Percentiles rank a stretch among this genome's conserved stretches.
Evolutionary conservation across 2,797 vertebrate genomes (phyloP).

Genomic region (Remorina albescens): DNA sequence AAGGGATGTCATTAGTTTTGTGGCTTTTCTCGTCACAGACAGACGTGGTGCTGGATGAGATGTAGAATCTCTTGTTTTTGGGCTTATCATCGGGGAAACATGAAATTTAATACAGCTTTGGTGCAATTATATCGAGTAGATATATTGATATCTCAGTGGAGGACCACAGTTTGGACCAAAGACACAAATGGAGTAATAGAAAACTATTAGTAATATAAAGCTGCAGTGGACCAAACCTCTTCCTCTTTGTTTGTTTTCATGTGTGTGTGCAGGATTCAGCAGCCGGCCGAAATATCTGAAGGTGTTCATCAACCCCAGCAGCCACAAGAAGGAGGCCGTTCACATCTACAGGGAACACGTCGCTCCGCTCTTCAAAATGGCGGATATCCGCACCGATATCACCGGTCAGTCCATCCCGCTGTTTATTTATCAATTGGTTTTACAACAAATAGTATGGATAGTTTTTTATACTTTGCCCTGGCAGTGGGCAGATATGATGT

Average conservation of each 20-base stretch:
- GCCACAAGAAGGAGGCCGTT: constrained; percentile 92
- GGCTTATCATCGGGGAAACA: too few species aligned
- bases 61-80: too few species aligned
- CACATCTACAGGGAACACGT: constrained; percentile 91
- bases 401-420: constrained; percentile 59
- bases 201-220: too few species aligned
- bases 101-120: too few species aligned
- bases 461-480: not conserved
- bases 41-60: not conserved
- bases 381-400: constrained; percentile 90
- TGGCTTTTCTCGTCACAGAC: not conserved
- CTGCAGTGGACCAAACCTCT: not conserved
- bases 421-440: not conserved
- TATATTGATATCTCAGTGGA: too few species aligned
- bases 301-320: constrained; percentile 94
- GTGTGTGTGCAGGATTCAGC: constrained; percentile 45
- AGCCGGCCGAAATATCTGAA: constrained; percentile 89
- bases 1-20: not conserved
- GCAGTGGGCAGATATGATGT: not conserved
- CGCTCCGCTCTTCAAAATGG: constrained; percentile 93
- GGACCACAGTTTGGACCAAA: too few species aligned
- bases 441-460: not conserved
- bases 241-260: not conserved
- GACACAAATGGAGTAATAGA: too few species aligned
- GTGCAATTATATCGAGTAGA: too few species aligned